These are phyloP conservation scores for Gila robusta DNA, from an alignment of 2,797 vertebrate genomes.

Conservation along the genomic window DNA sequence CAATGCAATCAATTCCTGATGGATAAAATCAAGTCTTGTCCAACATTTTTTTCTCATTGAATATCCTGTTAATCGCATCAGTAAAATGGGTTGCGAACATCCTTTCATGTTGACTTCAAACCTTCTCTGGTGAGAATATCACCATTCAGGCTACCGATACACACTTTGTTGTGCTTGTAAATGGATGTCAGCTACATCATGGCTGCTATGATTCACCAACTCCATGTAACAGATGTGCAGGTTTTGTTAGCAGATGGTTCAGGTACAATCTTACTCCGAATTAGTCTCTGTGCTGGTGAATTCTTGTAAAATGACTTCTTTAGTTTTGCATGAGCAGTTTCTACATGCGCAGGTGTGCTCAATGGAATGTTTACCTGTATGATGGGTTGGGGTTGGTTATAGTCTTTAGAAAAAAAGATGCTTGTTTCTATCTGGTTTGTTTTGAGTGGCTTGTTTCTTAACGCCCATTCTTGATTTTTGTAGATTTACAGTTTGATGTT, in stretches of 20 bases:
- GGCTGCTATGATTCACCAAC: neutral
- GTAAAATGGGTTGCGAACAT: neutral
- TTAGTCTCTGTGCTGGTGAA: conserved; percentile 27
- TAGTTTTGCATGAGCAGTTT: conserved; percentile 89
- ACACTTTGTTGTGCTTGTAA: conserved; percentile 73
- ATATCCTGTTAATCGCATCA: neutral
- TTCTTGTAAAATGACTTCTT: conserved; percentile 69
- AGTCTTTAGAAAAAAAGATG: conserved; percentile 45
- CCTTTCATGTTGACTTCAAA: conserved; percentile 32
- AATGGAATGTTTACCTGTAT: conserved; percentile 80
- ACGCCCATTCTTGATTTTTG: conserved; percentile 62
- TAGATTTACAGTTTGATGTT: conserved; percentile 59
- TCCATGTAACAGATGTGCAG: conserved; percentile 20
- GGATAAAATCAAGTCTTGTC: neutral
- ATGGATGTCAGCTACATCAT: conserved; percentile 44
- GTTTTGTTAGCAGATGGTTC: conserved; percentile 34
- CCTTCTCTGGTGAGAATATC: conserved; percentile 15
- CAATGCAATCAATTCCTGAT: neutral
- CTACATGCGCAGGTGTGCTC: conserved; percentile 73
- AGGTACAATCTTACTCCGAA: conserved; percentile 14
- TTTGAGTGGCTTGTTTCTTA: conserved; percentile 58
- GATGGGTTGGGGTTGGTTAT: conserved; percentile 64
- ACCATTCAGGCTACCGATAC: neutral
- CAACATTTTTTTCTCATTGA: neutral
- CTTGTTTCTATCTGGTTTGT: conserved; percentile 64